Evolutionary conservation across 2,113 vertebrate genomes (phyloP).

Genomic region (Eleginops maclovinus): DNA sequence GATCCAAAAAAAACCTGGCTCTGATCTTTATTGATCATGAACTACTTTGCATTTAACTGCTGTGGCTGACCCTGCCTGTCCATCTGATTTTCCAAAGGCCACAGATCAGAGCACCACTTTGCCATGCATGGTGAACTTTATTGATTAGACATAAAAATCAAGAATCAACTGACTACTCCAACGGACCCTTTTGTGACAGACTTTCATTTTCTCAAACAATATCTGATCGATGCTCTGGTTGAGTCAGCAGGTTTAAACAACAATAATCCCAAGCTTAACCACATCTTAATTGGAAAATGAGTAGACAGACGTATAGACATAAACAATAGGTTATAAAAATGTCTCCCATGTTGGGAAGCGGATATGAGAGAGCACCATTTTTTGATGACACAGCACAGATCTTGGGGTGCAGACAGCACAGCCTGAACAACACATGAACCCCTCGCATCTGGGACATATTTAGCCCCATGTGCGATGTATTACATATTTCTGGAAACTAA

Average conservation of each 20-base stretch:
- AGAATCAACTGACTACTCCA: constrained; percentile 35
- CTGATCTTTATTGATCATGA: constrained; percentile 70
- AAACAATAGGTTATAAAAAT: constrained; percentile 56
- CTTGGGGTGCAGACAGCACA: constrained; percentile 50
- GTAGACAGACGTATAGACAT: constrained; percentile 22
- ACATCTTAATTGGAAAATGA: constrained; percentile 46
- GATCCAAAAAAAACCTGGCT: constrained; percentile 32
- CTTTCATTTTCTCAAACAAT: constrained; percentile 52
- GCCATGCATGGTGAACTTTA: constrained; percentile 50
- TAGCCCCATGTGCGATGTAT: constrained; percentile 79
- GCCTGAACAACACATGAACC: constrained; percentile 73
- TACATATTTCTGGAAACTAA: constrained; percentile 76
- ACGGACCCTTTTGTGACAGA: constrained; percentile 15
- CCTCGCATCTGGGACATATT: constrained; percentile 80
- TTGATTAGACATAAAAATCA: constrained; percentile 67
- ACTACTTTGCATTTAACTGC: constrained; percentile 72
- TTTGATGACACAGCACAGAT: constrained; percentile 73
- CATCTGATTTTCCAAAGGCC: constrained; percentile 53
- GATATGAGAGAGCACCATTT: constrained; percentile 59
- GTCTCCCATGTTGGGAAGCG: constrained; percentile 35
- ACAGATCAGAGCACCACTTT: constrained; percentile 29
- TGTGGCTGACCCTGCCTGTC: constrained; percentile 36
- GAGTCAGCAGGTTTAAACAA: constrained; percentile 25
- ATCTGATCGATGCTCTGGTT: constrained; percentile 54
- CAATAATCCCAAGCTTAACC: constrained; percentile 22